phyloP scores from a whole-genome alignment of 2,888 invertebrate species.

The Andrena camellia region DNA sequence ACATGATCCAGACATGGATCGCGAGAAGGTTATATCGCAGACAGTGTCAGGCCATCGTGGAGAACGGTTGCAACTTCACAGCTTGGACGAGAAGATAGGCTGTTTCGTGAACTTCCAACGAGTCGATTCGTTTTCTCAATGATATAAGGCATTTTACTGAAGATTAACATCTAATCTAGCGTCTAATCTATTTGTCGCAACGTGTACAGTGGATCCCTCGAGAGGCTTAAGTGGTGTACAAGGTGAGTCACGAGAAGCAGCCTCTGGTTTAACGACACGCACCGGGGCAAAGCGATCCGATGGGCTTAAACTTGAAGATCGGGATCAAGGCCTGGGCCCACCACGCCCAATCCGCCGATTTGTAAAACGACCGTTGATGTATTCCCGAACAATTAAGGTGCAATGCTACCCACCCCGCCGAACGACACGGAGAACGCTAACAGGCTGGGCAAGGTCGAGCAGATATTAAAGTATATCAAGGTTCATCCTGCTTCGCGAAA shows the following conservation, averaged over 20 bases:
- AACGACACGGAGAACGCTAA: not conserved
- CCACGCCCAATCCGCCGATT: not conserved
- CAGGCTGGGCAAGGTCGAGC: not conserved
- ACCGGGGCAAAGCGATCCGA: not conserved
- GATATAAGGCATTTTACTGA: not conserved
- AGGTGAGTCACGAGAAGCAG: not conserved
- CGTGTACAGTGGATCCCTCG: not conserved
- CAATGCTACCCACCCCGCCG: not conserved
- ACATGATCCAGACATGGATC: not conserved
- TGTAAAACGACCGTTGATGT: not conserved
- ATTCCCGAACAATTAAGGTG: not conserved
- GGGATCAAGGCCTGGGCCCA: conserved; percentile 2
- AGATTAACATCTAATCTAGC: too few species aligned
- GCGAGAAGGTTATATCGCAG: not conserved
- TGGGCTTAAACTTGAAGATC: not conserved
- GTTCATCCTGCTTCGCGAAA: not conserved
- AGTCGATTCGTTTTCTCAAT: not conserved
- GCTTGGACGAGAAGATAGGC: not conserved
- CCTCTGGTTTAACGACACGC: not conserved
- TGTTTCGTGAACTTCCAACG: not conserved
- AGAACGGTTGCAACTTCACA: not conserved
- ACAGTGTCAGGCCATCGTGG: not conserved
- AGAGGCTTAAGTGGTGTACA: not conserved
- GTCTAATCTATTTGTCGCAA: too few species aligned
- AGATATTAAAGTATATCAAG: conserved; percentile 7